Evolutionary conservation across 2,888 invertebrate genomes (phyloP).

Genomic region (Aromia moschata): DNA sequence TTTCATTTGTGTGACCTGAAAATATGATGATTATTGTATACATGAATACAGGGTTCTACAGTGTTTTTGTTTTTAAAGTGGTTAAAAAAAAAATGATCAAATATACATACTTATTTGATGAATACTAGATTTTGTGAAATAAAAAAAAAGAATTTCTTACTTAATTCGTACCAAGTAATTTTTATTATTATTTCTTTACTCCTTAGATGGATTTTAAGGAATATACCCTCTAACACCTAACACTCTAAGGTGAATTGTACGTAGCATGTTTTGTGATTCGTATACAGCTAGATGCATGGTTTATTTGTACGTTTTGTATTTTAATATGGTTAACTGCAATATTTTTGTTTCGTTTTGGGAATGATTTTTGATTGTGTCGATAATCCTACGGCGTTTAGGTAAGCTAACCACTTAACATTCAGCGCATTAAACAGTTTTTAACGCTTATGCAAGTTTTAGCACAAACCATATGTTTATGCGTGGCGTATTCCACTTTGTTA

Average conservation of each 20-base stretch:
- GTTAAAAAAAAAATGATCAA: no score
- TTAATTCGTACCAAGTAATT: conserved; percentile 18
- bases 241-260: conserved; percentile 40
- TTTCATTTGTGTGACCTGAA: no score
- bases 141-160: no score
- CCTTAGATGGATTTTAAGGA: conserved; percentile 41
- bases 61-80: no score
- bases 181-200: conserved; percentile 34
- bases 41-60: no score
- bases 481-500: background rate
- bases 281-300: conserved; percentile 18
- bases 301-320: conserved; percentile 26
- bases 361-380: background rate
- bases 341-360: conserved; percentile 15
- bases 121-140: no score
- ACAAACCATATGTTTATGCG: background rate
- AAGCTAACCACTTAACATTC: conserved; percentile 19
- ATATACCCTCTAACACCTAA: conserved; percentile 41
- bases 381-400: conserved; percentile 5
- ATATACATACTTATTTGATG: no score
- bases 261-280: conserved; percentile 30
- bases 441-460: background rate
- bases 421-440: no score
- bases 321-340: conserved; percentile 6
- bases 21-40: no score